A percentile compares a stretch with the other conserved stretches of the same genome.
Conservation (phyloP, 2,113 vertebrate genomes). For the Gnathonemus echidnorhynchus region DNA sequence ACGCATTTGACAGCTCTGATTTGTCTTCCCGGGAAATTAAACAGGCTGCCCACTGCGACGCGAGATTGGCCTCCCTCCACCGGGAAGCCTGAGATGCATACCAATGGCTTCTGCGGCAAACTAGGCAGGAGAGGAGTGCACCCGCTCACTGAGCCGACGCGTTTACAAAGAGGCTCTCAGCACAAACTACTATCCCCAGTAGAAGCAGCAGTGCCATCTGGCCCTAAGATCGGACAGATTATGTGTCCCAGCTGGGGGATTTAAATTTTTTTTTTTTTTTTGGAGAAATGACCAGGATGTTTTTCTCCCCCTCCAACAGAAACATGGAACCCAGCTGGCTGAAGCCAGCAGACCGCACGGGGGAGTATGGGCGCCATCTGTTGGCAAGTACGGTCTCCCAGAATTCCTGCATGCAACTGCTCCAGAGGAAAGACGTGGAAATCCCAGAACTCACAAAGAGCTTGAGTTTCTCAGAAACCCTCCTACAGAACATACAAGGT, state of each 20-base stretch:
- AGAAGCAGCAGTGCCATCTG: background rate
- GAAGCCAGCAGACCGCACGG: background rate
- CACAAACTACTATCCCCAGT: background rate
- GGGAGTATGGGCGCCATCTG: conserved; percentile 19
- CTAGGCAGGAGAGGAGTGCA: conserved; percentile 19
- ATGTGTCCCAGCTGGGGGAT: background rate
- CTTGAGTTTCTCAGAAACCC: background rate
- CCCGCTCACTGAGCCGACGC: conserved; percentile 1
- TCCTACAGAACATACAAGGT: background rate
- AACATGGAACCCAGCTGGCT: conserved; percentile 10
- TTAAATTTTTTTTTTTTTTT: background rate
- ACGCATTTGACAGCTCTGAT: conserved; percentile 8
- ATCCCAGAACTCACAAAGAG: background rate
- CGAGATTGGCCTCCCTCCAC: conserved; percentile 34
- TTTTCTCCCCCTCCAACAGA: background rate
- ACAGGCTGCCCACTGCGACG: conserved; percentile 28
- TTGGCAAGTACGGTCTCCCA: background rate
- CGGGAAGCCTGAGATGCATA: conserved; percentile 15
- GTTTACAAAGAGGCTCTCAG: background rate
- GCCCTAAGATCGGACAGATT: conserved; percentile 3
- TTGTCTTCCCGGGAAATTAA: conserved; percentile 18
- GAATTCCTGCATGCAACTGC: background rate
- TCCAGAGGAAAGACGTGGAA: background rate
- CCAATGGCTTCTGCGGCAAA: conserved; percentile 25
- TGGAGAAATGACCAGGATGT: background rate